phyloP scores from a whole-genome alignment of 2,888 invertebrate genomes.

The Leucophenga maculata region DNA sequence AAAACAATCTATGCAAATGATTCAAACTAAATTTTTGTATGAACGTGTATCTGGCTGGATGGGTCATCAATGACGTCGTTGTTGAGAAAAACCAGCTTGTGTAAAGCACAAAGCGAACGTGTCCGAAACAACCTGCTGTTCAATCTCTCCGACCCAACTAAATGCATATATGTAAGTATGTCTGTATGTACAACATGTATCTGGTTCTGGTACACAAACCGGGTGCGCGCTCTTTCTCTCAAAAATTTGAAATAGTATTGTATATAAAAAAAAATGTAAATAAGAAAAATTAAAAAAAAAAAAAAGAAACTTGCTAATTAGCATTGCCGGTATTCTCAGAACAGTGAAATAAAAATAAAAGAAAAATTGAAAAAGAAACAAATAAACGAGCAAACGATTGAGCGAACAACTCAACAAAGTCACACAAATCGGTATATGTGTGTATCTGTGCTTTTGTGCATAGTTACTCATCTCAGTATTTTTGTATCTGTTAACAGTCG shows the following conservation, averaged over 20 bases:
- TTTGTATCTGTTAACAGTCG: neutral
- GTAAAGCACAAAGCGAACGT: neutral
- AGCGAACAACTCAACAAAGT: neutral
- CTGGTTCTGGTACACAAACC: too few species aligned
- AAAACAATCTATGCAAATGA: too few species aligned
- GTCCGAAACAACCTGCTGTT: too few species aligned
- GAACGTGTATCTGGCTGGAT: neutral
- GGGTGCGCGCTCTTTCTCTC: too few species aligned
- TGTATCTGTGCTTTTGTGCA: neutral
- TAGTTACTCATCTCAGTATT: neutral
- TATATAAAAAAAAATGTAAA: neutral
- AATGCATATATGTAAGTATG: too few species aligned
- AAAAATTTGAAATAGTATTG: too few species aligned
- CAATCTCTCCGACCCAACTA: too few species aligned
- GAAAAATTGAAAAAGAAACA: neutral
- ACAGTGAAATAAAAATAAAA: slow-evolving; percentile 5
- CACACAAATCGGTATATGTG: neutral
- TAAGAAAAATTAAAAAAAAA: neutral
- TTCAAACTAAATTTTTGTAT: too few species aligned
- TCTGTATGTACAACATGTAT: too few species aligned
- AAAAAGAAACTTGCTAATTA: neutral
- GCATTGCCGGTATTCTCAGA: neutral
- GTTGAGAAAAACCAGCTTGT: neutral
- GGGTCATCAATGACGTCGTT: neutral
- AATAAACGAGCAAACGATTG: neutral